Percentiles rank a stretch among this genome's conserved stretches.
phyloP scores from a whole-genome alignment of 2,113 vertebrate genomes.

The Nothoprocta pentlandii region DNA sequence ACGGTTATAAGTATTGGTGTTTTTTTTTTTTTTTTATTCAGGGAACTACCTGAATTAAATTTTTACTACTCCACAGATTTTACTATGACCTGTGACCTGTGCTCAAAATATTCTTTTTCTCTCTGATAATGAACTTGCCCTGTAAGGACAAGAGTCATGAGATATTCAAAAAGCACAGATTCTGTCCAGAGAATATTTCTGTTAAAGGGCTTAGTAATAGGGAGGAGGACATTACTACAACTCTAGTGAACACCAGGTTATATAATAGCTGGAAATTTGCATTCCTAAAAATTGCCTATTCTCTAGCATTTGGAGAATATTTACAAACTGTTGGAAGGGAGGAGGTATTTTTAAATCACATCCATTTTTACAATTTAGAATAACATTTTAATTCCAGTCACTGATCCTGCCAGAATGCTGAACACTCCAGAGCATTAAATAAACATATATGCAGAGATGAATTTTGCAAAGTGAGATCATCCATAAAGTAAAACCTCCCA shows the following conservation, averaged over 20 bases:
- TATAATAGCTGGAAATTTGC: constrained; percentile 19
- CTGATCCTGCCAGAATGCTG: constrained; percentile 37
- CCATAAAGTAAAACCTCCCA: not conserved
- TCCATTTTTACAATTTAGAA: constrained; percentile 36
- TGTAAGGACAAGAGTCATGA: not conserved
- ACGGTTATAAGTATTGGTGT: not conserved
- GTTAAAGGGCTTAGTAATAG: not conserved
- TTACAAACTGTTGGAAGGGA: constrained; percentile 14
- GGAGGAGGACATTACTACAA: not conserved
- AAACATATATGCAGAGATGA: constrained; percentile 5
- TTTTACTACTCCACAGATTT: not conserved
- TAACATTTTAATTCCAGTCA: constrained; percentile 28
- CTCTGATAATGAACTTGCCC: not conserved
- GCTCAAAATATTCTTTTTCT: not conserved
- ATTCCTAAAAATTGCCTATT: constrained; percentile 23
- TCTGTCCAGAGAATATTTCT: not conserved
- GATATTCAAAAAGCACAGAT: not conserved
- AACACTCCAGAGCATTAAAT: constrained; percentile 39
- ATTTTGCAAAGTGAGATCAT: constrained; percentile 20
- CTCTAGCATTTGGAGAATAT: constrained; percentile 6
- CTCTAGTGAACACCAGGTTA: not conserved
- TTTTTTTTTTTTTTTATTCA: not conserved
- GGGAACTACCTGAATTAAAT: not conserved
- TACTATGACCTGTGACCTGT: not conserved
- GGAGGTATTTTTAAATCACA: constrained; percentile 44